These are phyloP conservation scores for Drosophila siamana DNA, from an alignment of 2,888 invertebrate species.

Conservation along the genomic window DNA sequence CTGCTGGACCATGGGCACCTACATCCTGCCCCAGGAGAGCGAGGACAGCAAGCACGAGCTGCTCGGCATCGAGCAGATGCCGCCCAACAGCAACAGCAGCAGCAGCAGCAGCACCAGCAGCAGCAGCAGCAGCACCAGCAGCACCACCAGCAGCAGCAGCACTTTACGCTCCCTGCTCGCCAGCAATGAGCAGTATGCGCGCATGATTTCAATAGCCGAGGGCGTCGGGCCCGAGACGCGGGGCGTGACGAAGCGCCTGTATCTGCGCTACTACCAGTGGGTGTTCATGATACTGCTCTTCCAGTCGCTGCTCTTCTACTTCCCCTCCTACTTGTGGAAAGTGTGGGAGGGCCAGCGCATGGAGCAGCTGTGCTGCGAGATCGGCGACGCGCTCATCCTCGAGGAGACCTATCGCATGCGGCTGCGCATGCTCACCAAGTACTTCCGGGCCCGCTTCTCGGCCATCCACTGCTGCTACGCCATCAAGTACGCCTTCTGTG, in stretches of 20 bases:
- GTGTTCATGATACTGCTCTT: constrained; percentile 81
- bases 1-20: constrained; percentile 92
- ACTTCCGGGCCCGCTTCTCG: constrained; percentile 68
- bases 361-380: constrained; percentile 76
- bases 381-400: constrained; percentile 68
- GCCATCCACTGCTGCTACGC: constrained; percentile 86
- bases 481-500: constrained; percentile 89
- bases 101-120: constrained; percentile 32
- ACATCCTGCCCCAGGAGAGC: constrained; percentile 84
- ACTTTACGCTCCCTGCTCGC: constrained; percentile 38
- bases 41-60: constrained; percentile 18
- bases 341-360: constrained; percentile 86
- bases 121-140: constrained; percentile 25
- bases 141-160: constrained; percentile 30
- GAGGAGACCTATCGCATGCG: constrained; percentile 60
- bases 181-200: constrained; percentile 58
- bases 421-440: constrained; percentile 64
- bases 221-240: constrained; percentile 70
- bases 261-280: constrained; percentile 83
- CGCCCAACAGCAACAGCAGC: constrained; percentile 36
- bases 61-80: background rate
- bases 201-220: constrained; percentile 67
- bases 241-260: constrained; percentile 61
- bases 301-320: constrained; percentile 79
- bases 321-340: constrained; percentile 82